Percentiles rank a stretch among this genome's conserved stretches.
phyloP scores from a whole-genome alignment of 2,888 invertebrate genomes.

The Dryobotodes eremita region DNA sequence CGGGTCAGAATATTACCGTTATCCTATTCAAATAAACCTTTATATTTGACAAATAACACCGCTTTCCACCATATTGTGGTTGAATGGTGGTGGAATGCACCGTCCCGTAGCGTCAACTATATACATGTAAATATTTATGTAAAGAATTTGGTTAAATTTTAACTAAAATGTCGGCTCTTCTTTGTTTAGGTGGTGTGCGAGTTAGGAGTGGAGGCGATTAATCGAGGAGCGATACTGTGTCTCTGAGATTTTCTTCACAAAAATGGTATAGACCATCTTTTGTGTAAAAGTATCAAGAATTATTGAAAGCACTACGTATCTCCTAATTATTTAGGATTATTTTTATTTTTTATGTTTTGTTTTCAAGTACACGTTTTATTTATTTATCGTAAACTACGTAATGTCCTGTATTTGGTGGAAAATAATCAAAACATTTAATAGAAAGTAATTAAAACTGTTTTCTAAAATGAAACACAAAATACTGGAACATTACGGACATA shows the following conservation, averaged over 20 bases:
- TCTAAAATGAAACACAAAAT: background rate
- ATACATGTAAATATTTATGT: constrained; percentile 85
- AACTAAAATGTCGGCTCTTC: constrained; percentile 72
- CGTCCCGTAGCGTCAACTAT: constrained; percentile 71
- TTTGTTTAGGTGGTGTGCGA: constrained; percentile 48
- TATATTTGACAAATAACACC: constrained; percentile 56
- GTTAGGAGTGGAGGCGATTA: constrained; percentile 25
- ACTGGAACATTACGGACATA: background rate
- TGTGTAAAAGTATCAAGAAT: no score
- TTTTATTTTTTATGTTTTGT: no score
- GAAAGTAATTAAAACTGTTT: background rate
- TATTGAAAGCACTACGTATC: no score
- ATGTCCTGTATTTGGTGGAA: background rate
- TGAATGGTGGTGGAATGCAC: constrained; percentile 19
- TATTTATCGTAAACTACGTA: background rate
- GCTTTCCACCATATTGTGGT: constrained; percentile 31
- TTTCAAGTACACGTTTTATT: background rate
- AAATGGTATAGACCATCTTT: background rate
- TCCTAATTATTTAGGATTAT: no score
- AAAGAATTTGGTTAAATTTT: constrained; percentile 81
- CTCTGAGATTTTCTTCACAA: background rate
- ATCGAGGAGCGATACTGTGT: background rate
- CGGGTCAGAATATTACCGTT: constrained; percentile 38
- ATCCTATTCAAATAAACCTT: constrained; percentile 55
- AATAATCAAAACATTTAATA: background rate